phyloP scores from a whole-genome alignment of 1,140 invertebrate genomes.

The Drosophila lowei region DNA sequence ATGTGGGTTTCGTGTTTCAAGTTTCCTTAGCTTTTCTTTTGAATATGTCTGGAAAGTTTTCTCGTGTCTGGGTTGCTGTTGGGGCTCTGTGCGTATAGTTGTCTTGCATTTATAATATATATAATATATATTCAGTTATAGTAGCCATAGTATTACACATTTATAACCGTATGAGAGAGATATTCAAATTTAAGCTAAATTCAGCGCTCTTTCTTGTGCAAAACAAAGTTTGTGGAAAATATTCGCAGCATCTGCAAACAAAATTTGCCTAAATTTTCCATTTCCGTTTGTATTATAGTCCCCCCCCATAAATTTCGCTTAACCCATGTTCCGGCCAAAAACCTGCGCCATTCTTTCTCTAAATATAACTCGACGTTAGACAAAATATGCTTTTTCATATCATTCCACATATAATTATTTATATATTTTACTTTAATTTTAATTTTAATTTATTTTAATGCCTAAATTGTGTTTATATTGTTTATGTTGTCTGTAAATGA shows the following conservation, averaged over 20 bases:
- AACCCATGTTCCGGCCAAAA: conserved; percentile 37
- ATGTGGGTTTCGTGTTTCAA: conserved; percentile 34
- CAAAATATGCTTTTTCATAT: conserved; percentile 67
- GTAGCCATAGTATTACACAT: conserved; percentile 66
- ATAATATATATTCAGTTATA: conserved; percentile 49
- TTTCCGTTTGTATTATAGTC: conserved; percentile 27
- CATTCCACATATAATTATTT: conserved; percentile 38
- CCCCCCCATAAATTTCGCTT: conserved; percentile 10
- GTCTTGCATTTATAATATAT: conserved; percentile 41
- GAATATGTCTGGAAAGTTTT: conserved; percentile 43
- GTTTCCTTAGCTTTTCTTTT: conserved; percentile 19
- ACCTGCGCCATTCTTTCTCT: conserved; percentile 42
- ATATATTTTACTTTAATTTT: conserved; percentile 30
- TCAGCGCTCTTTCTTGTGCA: conserved; percentile 32
- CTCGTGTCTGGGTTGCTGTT: conserved; percentile 33
- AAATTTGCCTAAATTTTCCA: conserved; percentile 60
- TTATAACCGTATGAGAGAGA: conserved; percentile 45
- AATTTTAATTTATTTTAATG: conserved; percentile 42
- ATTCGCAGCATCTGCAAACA: conserved; percentile 53
- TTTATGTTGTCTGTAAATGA: conserved; percentile 57
- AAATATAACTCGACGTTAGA: conserved; percentile 75
- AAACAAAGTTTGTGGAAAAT: conserved; percentile 39
- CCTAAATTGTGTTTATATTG: conserved; percentile 41
- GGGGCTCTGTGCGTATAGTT: conserved; percentile 23
- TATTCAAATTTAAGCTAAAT: conserved; percentile 66